These are phyloP conservation scores for Bicyclus anynana DNA, from an alignment of 1,140 invertebrate species.

Conservation along the genomic window DNA sequence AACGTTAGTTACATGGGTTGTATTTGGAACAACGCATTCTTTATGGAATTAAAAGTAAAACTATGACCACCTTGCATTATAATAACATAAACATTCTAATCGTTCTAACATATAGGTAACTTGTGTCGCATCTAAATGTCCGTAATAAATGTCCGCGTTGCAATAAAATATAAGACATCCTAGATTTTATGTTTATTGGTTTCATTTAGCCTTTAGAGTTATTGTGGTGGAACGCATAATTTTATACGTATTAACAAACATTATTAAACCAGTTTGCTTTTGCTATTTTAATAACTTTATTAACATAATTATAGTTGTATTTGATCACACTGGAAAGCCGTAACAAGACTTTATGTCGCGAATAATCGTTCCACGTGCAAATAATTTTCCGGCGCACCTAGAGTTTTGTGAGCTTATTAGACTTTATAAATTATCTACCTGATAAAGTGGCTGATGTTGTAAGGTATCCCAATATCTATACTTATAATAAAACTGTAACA, in stretches of 20 bases:
- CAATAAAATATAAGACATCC: background rate
- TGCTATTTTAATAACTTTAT: slow-evolving; percentile 51
- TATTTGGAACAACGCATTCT: slow-evolving; percentile 31
- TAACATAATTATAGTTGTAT: slow-evolving; percentile 38
- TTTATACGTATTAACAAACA: background rate
- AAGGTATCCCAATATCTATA: too few species aligned
- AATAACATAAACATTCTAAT: too few species aligned
- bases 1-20: slow-evolving; percentile 25
- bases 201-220: background rate
- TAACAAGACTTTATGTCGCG: slow-evolving; percentile 6
- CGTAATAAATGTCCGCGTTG: background rate
- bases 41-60: slow-evolving; percentile 34
- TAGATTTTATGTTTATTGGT: background rate
- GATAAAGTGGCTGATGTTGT: too few species aligned
- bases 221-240: slow-evolving; percentile 3
- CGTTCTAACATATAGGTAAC: too few species aligned
- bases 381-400: slow-evolving; percentile 5
- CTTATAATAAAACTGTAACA: too few species aligned
- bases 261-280: slow-evolving; percentile 7
- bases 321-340: slow-evolving; percentile 13
- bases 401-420: slow-evolving; percentile 10
- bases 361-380: slow-evolving; percentile 9
- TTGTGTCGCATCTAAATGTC: too few species aligned
- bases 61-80: background rate
- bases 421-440: too few species aligned